phyloP scores from a whole-genome alignment of 2,113 vertebrate genomes.

The Gymnobelideus leadbeateri region DNA sequence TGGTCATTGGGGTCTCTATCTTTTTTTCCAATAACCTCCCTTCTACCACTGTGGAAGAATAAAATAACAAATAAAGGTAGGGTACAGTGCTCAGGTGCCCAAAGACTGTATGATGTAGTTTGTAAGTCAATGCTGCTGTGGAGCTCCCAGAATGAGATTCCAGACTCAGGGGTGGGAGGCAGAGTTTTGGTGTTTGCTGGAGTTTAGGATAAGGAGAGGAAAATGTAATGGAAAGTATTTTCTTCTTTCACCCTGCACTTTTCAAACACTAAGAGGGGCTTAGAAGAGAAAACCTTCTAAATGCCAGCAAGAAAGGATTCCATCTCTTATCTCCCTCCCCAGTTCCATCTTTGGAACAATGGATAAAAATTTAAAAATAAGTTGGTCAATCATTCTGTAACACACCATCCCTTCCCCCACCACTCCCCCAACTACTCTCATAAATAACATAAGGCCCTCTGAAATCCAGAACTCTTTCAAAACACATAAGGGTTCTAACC shows the following conservation, averaged over 20 bases:
- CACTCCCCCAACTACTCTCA: not conserved
- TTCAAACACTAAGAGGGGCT: not conserved
- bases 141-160: not conserved
- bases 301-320: not conserved
- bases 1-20: slow-evolving; percentile 2
- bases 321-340: not conserved
- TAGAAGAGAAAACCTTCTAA: not conserved
- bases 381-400: not conserved
- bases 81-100: not conserved
- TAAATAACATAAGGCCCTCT: not conserved
- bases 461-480: slow-evolving; percentile 20
- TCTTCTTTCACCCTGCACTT: not conserved
- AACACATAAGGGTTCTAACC: not conserved
- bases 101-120: not conserved
- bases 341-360: not conserved
- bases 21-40: slow-evolving; percentile 14
- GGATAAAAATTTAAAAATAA: not conserved
- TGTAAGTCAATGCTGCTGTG: not conserved
- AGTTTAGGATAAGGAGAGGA: not conserved
- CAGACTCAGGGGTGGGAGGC: not conserved
- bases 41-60: not conserved
- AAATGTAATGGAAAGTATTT: not conserved
- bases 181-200: not conserved
- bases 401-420: not conserved
- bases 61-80: not conserved